Percentiles rank a stretch among this genome's conserved stretches.
phyloP scores from a whole-genome alignment of 2,888 invertebrate species.

The Tinea trinotella region DNA sequence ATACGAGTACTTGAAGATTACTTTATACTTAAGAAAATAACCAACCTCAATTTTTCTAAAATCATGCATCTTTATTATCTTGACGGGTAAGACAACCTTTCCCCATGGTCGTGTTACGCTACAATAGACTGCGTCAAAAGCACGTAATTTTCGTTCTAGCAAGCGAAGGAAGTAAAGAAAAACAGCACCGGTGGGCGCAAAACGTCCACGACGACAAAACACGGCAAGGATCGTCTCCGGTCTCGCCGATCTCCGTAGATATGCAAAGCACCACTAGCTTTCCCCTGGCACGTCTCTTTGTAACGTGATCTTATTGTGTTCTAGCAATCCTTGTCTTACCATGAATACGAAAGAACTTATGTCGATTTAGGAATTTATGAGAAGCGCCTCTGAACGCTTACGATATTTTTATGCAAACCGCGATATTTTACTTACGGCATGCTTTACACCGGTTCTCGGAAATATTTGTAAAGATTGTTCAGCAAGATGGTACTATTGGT shows the following conservation, averaged over 20 bases:
- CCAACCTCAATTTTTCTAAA: too few species aligned
- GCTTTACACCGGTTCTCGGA: not conserved
- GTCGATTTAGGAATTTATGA: conserved; percentile 70
- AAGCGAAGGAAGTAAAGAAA: conserved; percentile 28
- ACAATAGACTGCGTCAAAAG: conserved; percentile 17
- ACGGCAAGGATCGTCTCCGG: conserved; percentile 19
- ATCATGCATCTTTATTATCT: not conserved
- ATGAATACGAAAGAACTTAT: conserved; percentile 62
- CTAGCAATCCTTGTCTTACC: conserved; percentile 36
- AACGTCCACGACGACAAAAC: conserved; percentile 41
- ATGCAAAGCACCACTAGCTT: conserved; percentile 51
- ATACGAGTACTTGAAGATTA: too few species aligned
- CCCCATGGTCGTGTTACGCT: conserved; percentile 9
- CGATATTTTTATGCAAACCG: conserved; percentile 46
- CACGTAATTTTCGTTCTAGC: conserved; percentile 15
- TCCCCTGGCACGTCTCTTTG: conserved; percentile 37
- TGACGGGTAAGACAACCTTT: conserved; percentile 4
- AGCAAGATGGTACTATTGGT: too few species aligned
- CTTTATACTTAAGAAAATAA: too few species aligned
- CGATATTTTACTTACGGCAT: not conserved
- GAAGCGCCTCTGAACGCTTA: conserved; percentile 29
- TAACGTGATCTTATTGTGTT: conserved; percentile 69
- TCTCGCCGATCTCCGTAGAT: conserved; percentile 41
- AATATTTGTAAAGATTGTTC: not conserved
- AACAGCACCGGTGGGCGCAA: conserved; percentile 36